These are phyloP conservation scores for Edolisoma coerulescens DNA, from an alignment of 2,113 vertebrate genomes.

Conservation along the genomic window DNA sequence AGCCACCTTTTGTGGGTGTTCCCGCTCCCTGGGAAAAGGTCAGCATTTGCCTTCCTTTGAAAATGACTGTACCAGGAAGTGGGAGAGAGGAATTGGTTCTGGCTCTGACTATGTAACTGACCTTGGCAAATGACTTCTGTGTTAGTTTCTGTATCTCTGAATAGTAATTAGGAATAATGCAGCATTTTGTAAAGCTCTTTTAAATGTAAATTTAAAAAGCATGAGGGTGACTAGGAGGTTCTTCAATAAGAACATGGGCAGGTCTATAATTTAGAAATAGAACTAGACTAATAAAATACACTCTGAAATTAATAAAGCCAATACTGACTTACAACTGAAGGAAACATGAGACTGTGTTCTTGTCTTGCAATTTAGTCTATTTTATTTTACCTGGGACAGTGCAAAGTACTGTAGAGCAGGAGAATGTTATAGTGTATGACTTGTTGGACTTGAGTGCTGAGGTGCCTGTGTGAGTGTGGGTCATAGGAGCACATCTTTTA, in stretches of 20 bases:
- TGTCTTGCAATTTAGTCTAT: neutral
- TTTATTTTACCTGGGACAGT: neutral
- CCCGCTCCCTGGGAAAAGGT: neutral
- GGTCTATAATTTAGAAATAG: neutral
- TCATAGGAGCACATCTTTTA: neutral
- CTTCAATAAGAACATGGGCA: neutral
- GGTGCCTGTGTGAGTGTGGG: neutral
- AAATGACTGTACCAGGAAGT: neutral
- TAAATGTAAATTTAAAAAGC: neutral
- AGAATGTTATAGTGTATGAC: fast-evolving
- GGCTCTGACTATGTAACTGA: neutral
- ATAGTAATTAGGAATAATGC: neutral
- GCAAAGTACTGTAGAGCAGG: neutral
- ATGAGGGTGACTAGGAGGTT: neutral
- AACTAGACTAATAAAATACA: neutral
- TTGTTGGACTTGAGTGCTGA: neutral
- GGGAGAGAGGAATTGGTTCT: neutral
- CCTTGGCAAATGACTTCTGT: neutral
- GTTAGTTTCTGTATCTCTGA: neutral
- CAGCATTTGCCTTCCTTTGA: neutral
- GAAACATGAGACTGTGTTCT: neutral
- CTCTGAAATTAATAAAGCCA: neutral
- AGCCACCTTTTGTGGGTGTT: neutral
- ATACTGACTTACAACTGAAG: neutral
- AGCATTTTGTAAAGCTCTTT: neutral